Evolutionary conservation across 1,140 invertebrate genomes (phyloP).

Genomic region (Anastrepha ludens): DNA sequence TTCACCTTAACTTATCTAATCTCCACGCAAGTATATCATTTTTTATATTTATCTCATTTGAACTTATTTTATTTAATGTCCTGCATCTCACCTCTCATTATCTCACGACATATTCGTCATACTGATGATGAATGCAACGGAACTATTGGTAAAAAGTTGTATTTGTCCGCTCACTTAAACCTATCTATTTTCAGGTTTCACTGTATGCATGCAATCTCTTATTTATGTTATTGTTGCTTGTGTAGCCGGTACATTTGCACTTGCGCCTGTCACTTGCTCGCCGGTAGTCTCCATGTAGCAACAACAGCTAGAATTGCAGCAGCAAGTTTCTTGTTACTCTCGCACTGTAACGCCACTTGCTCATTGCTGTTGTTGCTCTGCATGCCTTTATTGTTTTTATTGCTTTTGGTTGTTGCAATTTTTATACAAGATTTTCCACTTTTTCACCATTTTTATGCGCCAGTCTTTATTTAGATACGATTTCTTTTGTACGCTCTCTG

Average conservation of each 20-base stretch:
- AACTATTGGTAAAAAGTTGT: too few species aligned
- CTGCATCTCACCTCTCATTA: too few species aligned
- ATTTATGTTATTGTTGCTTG: not conserved
- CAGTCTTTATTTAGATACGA: too few species aligned
- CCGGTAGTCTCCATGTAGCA: not conserved
- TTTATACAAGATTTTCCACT: not conserved
- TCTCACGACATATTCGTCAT: too few species aligned
- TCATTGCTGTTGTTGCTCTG: not conserved
- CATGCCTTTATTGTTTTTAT: not conserved
- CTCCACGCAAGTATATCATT: too few species aligned
- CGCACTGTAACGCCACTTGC: not conserved
- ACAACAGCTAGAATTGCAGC: not conserved
- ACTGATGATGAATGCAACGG: too few species aligned
- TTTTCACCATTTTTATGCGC: not conserved
- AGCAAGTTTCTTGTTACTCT: slow-evolving; percentile 27
- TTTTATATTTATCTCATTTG: too few species aligned
- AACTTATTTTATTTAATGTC: too few species aligned
- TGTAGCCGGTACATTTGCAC: not conserved
- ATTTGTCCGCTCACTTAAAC: not conserved
- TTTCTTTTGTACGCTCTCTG: too few species aligned
- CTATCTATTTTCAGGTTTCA: too few species aligned
- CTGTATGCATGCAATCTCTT: not conserved
- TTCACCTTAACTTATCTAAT: too few species aligned
- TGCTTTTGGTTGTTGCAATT: not conserved
- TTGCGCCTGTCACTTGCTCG: slow-evolving; percentile 30